Evolutionary conservation across 2,797 vertebrate species (phyloP), one percentile per base, ranked within the genome.

Genomic region (Gallirallus australis): DNA sequence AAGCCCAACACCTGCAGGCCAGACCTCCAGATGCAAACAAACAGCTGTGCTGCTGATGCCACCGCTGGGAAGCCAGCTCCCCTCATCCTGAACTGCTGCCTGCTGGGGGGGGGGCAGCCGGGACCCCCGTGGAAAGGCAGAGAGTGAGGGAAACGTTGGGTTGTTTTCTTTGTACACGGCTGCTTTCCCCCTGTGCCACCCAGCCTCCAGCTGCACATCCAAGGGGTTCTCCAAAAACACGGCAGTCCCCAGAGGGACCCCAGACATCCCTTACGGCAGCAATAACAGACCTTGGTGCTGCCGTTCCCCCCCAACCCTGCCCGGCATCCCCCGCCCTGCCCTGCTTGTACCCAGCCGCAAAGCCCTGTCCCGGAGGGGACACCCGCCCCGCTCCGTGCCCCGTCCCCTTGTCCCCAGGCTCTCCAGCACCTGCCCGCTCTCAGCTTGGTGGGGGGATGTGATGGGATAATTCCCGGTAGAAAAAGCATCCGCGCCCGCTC

Each of bases 91-190:
- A 57, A 27, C n/a, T 4, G 4, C 57, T 72, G 64, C 35, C 6
- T 31, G 45, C 18, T 9, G 8, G 19, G 2, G n/a, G n/a, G 4
- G 20, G 20, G 56, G 30, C 23, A 82, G 15, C 23, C 3, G 28
- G 65, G 52, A 27, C 35, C 35, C 31, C 0, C 0, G 8, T 5
- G 42, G 68, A 35, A 71, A 45, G 73, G 30, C 2, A 0, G 16
- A 12, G 3, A 39, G 63, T 0, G 2, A 40, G 28, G 15, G 42
- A 33, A 66, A 24, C 1, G 2, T 28, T 5, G 7, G 11, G 18
- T 15, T 59, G 31, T 57, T 72, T 28, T 64, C 63, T 48, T 42
- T 42, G 31, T 16, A 23, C 15, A 7, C 0, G 2, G 24, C 8
- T 70, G 27, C 8, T 71, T 75, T 72, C 12, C 11, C 33, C 7